A percentile compares a stretch with the other conserved stretches of the same genome.
These are phyloP conservation scores for Eumeta japonica DNA, from an alignment of 1,140 invertebrate species.

Conservation along the genomic window DNA sequence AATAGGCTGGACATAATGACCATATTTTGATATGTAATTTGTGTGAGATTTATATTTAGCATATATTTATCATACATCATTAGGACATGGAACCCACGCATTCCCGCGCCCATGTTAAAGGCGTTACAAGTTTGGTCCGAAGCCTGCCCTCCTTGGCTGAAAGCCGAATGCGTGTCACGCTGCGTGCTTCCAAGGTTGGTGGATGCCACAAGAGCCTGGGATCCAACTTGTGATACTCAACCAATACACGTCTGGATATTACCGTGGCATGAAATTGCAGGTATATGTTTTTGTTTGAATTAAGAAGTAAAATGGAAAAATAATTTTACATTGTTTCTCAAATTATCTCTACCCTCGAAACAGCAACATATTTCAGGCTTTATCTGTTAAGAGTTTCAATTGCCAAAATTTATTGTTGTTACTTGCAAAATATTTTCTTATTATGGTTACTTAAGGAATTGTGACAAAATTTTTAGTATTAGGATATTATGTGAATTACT, in stretches of 20 bases:
- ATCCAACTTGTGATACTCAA: conserved; percentile 89
- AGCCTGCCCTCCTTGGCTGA: conserved; percentile 79
- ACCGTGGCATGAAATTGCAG: conserved; percentile 73
- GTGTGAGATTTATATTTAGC: too few species aligned
- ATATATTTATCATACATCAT: too few species aligned
- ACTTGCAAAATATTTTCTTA: too few species aligned
- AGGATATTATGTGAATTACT: too few species aligned
- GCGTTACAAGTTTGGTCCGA: conserved; percentile 80
- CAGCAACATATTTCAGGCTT: neutral
- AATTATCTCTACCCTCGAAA: neutral
- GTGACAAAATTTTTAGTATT: too few species aligned
- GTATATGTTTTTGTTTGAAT: conserved; percentile 14
- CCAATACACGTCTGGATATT: conserved; percentile 96
- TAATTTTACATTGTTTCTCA: neutral
- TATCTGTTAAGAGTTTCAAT: too few species aligned
- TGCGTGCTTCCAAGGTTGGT: conserved; percentile 78
- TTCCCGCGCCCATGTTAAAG: conserved; percentile 73
- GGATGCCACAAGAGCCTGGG: conserved; percentile 85
- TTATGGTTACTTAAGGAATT: too few species aligned
- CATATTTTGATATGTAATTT: too few species aligned
- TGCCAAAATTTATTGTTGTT: too few species aligned
- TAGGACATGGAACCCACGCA: conserved; percentile 70
- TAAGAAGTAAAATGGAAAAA: too few species aligned
- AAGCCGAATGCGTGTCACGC: conserved; percentile 80
- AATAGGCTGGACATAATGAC: too few species aligned